A percentile compares a stretch with the other conserved stretches of the same genome.
These are phyloP conservation scores for Tyrophagus putrescentiae DNA, from an alignment of 1,140 invertebrate genomes.

Conservation along the genomic window DNA sequence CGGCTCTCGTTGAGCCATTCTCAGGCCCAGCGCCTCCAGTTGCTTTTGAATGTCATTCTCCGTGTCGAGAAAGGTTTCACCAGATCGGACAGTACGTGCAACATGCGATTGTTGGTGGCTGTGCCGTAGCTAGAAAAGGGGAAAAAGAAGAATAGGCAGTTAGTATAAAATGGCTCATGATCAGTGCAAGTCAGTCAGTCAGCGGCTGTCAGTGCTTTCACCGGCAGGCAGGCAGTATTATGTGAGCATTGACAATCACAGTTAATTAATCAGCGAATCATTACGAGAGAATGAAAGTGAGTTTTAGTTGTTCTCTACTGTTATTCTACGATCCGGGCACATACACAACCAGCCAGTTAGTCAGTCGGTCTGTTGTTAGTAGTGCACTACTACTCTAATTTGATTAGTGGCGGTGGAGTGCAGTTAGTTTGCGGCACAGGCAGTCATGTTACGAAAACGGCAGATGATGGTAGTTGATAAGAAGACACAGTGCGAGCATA, in stretches of 20 bases:
- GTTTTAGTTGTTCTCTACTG: too few species aligned
- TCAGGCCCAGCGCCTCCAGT: constrained; percentile 22
- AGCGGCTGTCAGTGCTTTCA: background rate
- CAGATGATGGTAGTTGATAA: background rate
- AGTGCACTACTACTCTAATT: too few species aligned
- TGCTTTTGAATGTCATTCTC: constrained; percentile 26
- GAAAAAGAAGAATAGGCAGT: background rate
- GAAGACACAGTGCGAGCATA: too few species aligned
- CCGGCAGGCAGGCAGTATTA: too few species aligned
- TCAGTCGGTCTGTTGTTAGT: too few species aligned
- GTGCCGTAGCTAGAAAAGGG: background rate
- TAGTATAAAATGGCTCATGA: background rate
- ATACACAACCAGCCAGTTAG: too few species aligned
- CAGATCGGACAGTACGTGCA: constrained; percentile 26
- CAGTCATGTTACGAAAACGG: background rate
- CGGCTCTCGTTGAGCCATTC: background rate
- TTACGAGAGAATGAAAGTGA: too few species aligned
- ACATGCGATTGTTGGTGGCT: constrained; percentile 23
- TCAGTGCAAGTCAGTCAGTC: background rate
- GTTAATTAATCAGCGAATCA: too few species aligned
- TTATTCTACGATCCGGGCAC: too few species aligned
- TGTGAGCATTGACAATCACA: too few species aligned
- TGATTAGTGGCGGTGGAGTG: too few species aligned
- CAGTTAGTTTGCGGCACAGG: background rate
- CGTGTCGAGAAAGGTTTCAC: constrained; percentile 28